A percentile compares a stretch with the other conserved stretches of the same genome.
These are phyloP conservation scores for Ophioninae sp. DNA, from an alignment of 2,888 invertebrate genomes.

Conservation along the genomic window DNA sequence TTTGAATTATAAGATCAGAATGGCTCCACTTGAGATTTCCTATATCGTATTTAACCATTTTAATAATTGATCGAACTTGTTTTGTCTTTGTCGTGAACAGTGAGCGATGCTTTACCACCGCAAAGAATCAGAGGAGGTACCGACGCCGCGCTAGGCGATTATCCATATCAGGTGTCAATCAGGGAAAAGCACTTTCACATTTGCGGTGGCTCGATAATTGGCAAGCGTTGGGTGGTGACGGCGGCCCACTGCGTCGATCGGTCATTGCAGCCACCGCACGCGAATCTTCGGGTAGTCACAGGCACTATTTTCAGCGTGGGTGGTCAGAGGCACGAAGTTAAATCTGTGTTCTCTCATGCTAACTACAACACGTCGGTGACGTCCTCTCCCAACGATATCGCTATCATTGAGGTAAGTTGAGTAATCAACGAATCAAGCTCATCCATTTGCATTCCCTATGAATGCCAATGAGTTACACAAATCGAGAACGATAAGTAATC, in stretches of 20 bases:
- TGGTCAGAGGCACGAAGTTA: slow-evolving; percentile 44
- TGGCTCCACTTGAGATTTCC: not conserved
- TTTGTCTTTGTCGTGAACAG: not conserved
- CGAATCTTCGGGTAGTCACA: slow-evolving; percentile 55
- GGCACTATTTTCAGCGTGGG: slow-evolving; percentile 24
- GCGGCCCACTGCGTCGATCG: slow-evolving; percentile 66
- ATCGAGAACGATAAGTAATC: too few relatives aligned
- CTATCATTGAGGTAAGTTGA: slow-evolving; percentile 58
- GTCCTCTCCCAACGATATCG: slow-evolving; percentile 54
- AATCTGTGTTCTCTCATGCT: slow-evolving; percentile 31
- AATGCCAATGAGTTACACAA: too few relatives aligned
- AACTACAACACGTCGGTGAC: slow-evolving; percentile 8
- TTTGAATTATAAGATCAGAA: not conserved
- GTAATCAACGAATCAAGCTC: not conserved
- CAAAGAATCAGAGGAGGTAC: slow-evolving; percentile 64
- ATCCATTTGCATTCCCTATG: not conserved
- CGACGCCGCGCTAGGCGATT: slow-evolving; percentile 58
- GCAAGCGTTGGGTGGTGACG: slow-evolving; percentile 64
- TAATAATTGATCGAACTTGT: not conserved
- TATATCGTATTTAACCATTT: not conserved
- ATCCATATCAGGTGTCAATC: slow-evolving; percentile 67
- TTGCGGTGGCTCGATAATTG: slow-evolving; percentile 68
- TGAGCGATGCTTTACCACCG: slow-evolving; percentile 21
- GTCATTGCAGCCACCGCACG: slow-evolving; percentile 25
- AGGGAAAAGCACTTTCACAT: slow-evolving; percentile 53